A percentile compares a stretch with the other conserved stretches of the same genome.
Conservation (phyloP, 1,140 invertebrate genomes). For the Aphidius gifuensis region DNA sequence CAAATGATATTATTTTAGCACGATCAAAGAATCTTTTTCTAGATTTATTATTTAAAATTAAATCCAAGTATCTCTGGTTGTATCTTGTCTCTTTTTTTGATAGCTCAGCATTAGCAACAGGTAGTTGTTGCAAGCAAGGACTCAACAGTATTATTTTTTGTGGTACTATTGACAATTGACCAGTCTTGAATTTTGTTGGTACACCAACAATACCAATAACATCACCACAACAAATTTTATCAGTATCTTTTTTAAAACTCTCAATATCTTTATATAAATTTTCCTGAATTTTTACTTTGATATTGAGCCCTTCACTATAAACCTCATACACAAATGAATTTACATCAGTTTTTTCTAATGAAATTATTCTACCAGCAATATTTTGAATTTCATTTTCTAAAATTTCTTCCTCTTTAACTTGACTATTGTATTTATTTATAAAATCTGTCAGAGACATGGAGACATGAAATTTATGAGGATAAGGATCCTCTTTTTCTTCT, state of each 20-base stretch:
- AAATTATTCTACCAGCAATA: slow-evolving; percentile 88
- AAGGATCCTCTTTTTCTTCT: slow-evolving; percentile 73
- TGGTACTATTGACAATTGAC: slow-evolving; percentile 94
- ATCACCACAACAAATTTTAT: slow-evolving; percentile 88
- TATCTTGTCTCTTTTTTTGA: slow-evolving; percentile 96
- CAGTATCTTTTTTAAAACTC: slow-evolving; percentile 73
- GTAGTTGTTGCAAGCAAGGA: slow-evolving; percentile 97
- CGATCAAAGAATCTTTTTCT: slow-evolving; percentile 86
- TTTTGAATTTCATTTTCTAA: slow-evolving; percentile 68
- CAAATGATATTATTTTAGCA: slow-evolving; percentile 88
- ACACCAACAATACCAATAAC: slow-evolving; percentile 90
- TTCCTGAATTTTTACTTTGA: slow-evolving; percentile 95
- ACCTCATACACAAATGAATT: slow-evolving; percentile 98
- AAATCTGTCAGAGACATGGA: slow-evolving; percentile 85
- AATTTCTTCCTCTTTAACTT: slow-evolving; percentile 70
- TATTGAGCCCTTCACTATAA: slow-evolving; percentile 87
- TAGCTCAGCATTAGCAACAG: slow-evolving; percentile 91
- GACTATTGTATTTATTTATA: slow-evolving; percentile 77
- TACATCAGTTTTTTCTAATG: slow-evolving; percentile 90
- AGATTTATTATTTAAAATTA: slow-evolving; percentile 89
- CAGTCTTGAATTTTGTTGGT: slow-evolving; percentile 96
- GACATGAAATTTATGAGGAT: slow-evolving; percentile 98
- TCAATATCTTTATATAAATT: slow-evolving; percentile 72
- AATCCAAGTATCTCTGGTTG: slow-evolving; percentile 93
- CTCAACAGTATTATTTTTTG: slow-evolving; percentile 81